phyloP scores from a whole-genome alignment of 2,113 vertebrate species.

The Nothobranchius kuhntae region DNA sequence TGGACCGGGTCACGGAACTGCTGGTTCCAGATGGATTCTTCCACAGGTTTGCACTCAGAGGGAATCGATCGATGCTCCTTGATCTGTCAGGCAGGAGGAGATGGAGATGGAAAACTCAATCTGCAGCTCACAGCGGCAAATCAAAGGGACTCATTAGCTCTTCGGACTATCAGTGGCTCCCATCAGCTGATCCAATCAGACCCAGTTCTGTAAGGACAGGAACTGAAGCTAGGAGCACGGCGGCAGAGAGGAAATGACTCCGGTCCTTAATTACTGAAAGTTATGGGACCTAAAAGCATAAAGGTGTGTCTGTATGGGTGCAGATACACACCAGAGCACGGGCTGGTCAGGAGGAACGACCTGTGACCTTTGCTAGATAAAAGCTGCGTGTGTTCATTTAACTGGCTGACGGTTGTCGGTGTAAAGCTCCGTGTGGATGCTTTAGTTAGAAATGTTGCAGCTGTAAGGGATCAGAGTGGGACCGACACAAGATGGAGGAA shows the following conservation, averaged over 20 bases:
- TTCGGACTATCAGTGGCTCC: not conserved
- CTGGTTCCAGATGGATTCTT: conserved; percentile 48
- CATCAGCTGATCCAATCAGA: not conserved
- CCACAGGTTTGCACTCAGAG: conserved; percentile 41
- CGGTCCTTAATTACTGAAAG: not conserved
- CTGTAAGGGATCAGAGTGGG: not conserved
- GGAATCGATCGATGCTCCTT: conserved; percentile 58
- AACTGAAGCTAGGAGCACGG: not conserved
- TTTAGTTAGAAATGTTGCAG: not conserved
- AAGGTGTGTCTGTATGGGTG: too few species aligned
- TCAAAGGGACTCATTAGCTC: conserved; percentile 24
- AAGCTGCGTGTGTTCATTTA: too few species aligned
- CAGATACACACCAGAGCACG: too few species aligned
- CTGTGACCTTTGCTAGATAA: too few species aligned
- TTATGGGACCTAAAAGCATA: not conserved
- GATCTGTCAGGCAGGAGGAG: conserved; percentile 47
- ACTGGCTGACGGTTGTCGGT: too few species aligned
- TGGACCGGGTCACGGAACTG: conserved; percentile 41
- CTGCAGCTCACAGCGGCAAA: conserved; percentile 31
- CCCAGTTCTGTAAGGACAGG: not conserved
- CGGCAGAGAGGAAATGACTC: not conserved
- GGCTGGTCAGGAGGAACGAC: too few species aligned
- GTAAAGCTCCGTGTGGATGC: too few species aligned
- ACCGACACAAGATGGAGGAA: conserved; percentile 1
- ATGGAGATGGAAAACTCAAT: conserved; percentile 43